Evolutionary conservation across 1,140 invertebrate genomes (phyloP).

Genomic region (Hestina assimilis): DNA sequence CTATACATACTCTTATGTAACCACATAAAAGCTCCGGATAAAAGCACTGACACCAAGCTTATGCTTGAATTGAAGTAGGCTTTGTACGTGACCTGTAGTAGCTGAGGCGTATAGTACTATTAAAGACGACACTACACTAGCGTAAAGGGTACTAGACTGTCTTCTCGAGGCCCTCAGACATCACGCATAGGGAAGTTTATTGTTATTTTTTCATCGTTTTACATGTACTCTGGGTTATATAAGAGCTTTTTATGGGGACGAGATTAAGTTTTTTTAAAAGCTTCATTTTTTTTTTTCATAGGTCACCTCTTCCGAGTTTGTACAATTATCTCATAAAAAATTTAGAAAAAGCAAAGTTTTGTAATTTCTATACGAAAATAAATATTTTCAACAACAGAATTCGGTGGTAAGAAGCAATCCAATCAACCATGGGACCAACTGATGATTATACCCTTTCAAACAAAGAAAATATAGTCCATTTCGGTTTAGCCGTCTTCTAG

Average conservation of each 20-base stretch:
- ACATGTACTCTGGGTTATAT: not conserved
- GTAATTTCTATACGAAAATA: too few relatives aligned
- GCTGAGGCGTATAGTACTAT: not conserved
- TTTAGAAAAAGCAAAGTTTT: too few relatives aligned
- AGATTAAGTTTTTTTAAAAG: too few relatives aligned
- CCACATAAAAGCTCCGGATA: not conserved
- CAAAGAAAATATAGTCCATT: too few relatives aligned
- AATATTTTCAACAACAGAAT: too few relatives aligned
- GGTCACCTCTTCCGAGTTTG: too few relatives aligned
- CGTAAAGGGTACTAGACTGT: not conserved
- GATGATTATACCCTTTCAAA: too few relatives aligned
- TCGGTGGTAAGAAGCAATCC: too few relatives aligned
- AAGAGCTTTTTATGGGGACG: not conserved
- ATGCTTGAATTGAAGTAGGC: slow-evolving; percentile 1
- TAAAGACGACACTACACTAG: slow-evolving; percentile 2
- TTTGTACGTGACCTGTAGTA: not conserved
- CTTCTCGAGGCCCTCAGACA: not conserved
- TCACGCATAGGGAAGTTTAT: not conserved
- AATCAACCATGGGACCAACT: too few relatives aligned
- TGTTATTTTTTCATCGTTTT: slow-evolving; percentile 1
- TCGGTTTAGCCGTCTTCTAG: too few relatives aligned
- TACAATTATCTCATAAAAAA: too few relatives aligned
- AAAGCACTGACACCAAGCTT: not conserved
- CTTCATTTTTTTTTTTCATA: too few relatives aligned
- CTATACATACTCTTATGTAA: not conserved